Base-by-base conservation (phyloP, 2,888 invertebrate genomes). In the Morpho helenor region DNA sequence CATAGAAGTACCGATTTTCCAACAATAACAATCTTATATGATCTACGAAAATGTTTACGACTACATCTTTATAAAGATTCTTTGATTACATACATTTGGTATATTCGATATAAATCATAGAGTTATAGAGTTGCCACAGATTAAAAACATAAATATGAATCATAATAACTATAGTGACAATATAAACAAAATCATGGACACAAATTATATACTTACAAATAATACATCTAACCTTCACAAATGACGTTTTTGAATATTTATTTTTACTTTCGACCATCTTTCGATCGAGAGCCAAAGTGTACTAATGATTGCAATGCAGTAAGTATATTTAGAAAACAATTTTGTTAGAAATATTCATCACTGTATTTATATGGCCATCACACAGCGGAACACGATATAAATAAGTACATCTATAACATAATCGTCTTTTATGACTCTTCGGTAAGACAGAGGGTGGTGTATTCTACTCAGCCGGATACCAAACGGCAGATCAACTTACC, bases 241-340 rank as follows among this genome's bases (percentile, higher is more conserved):
- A 46, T 54, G 47, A 52, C 53, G 40, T 55, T 57, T 54, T 54
- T 49, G 8, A 47, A 42, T 49, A 52, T 57, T 40, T 60, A 39
- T 57, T 51, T 53, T 41, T 44, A 49, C 43, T 49, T 48, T 40
- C 48, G 10, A 48, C 40, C 54, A 49, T 45, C 43, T 49, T 48
- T 40, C 48, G 31, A 48, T 23, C 54, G 43, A 43, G 54, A 54
- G 54, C 43, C 48, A 54, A 48, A 53, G 23, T n/a, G 40, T 55
- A 31, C 52, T 57, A 48, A 45, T 50, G 53, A 54, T 57, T 59
- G 47, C 56, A 58, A 58, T 51, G 56, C 60, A 53, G 60, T 63
- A 51, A 60, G 63, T 60, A 53, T 62, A 8, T 51, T 57, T 42
- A 31, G 6, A 52, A 41, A 22, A 41, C 31, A 40, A 39, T 45